Evolutionary conservation across 2,797 vertebrate genomes (phyloP), one percentile per base, ranked within the genome.

Genomic region (Myotis myotis): DNA sequence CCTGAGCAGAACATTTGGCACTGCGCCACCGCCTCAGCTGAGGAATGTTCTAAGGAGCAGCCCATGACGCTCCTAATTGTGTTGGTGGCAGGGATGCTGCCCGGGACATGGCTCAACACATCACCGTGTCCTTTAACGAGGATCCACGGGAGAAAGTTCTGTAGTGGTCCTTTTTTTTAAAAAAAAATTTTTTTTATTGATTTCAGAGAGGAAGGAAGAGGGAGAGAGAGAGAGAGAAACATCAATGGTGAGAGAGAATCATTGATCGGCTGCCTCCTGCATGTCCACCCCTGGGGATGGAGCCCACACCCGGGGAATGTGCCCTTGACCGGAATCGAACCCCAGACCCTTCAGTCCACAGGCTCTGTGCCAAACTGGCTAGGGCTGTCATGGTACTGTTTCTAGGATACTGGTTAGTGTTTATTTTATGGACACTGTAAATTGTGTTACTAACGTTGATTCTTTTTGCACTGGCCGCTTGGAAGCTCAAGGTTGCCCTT

Each of bases 31-130:
- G 33, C 90, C 57, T 41, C 2, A 8, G 25, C 85, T 28, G 76
- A 93, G 71, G 88, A 94, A 64, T 82, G 36, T 87, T 93, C 72
- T 87, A 13, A 64, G 76, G 38, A 90, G 20, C 66, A 70, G 55
- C 44, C 64, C 16, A 1, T n/a, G 68, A 33, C 66, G 41, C 66
- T 55, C 47, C 23, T 68, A 23, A n/a, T 41, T 53, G 44, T 96
- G 8, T 87, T 92, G 33, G 70, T 38, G 93, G 38, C 38, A 55
- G 85, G 44, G 78, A 66, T n/a, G 8, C 41, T 60, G 38, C 55
- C 60, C 38, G 12, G 49, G 23, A 75, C 28, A 2, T 38, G 79
- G 66, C 38, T 82, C 84, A 64, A 1, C 25, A 17, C 25, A 38
- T 55, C 47, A 13, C 28, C 1, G 3, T 16, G 70, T 70, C 79